These are phyloP conservation scores for Brachyrhaphis roseni DNA, from an alignment of 2,797 vertebrate genomes.

Conservation along the genomic window DNA sequence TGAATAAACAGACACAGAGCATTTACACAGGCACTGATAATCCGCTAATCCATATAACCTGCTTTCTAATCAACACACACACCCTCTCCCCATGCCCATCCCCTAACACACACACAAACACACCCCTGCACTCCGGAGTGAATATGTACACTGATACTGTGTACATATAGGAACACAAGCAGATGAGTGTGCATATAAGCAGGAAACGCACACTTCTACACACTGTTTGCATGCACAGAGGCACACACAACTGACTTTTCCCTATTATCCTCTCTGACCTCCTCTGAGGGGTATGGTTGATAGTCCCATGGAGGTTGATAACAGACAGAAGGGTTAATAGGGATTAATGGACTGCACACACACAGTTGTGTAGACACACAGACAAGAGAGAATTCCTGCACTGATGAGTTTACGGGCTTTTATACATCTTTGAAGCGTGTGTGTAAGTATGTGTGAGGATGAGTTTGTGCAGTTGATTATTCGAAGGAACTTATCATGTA, in stretches of 20 bases:
- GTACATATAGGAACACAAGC: slow-evolving; percentile 31
- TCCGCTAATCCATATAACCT: slow-evolving; percentile 83
- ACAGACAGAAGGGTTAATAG: slow-evolving; percentile 75
- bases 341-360: slow-evolving; percentile 72
- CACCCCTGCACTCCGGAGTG: slow-evolving; percentile 18
- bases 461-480: slow-evolving; percentile 54
- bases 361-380: slow-evolving; percentile 20
- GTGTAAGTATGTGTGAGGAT: slow-evolving; percentile 19
- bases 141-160: slow-evolving; percentile 32
- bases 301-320: slow-evolving; percentile 68
- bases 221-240: slow-evolving; percentile 25
- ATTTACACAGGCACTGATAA: slow-evolving; percentile 81
- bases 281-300: slow-evolving; percentile 63
- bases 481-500: slow-evolving; percentile 50
- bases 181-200: slow-evolving; percentile 27
- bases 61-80: slow-evolving; percentile 65
- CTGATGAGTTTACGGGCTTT: slow-evolving; percentile 56
- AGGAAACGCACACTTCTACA: slow-evolving; percentile 29
- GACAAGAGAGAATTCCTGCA: slow-evolving; percentile 29
- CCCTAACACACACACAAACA: not conserved
- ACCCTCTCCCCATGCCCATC: slow-evolving; percentile 5
- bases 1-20: slow-evolving; percentile 81
- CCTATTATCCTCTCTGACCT: slow-evolving; percentile 74
- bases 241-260: slow-evolving; percentile 56
- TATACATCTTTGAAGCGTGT: slow-evolving; percentile 36